phyloP scores from a whole-genome alignment of 2,113 vertebrate genomes.

The Marcusenius ussheri region DNA sequence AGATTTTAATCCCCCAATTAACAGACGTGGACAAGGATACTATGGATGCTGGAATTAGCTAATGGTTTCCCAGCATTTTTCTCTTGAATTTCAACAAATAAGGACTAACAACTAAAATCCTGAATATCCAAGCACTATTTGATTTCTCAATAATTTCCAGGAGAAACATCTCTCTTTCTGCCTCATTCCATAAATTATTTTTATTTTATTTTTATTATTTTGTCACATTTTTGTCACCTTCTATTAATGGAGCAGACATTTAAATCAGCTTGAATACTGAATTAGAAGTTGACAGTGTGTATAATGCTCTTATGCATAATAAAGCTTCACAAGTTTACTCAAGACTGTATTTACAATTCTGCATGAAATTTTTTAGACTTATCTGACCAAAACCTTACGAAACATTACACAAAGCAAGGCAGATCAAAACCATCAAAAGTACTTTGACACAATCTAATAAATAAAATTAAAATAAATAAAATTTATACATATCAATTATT shows the following conservation, averaged over 20 bases:
- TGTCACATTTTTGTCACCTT: not conserved
- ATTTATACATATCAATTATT: not conserved
- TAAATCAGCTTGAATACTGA: not conserved
- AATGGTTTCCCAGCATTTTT: not conserved
- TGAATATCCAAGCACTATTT: not conserved
- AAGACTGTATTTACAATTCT: not conserved
- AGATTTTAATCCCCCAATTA: not conserved
- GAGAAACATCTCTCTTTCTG: not conserved
- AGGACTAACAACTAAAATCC: not conserved
- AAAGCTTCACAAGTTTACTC: not conserved
- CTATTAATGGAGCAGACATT: not conserved
- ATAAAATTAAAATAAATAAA: not conserved
- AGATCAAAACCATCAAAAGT: not conserved
- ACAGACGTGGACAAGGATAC: not conserved
- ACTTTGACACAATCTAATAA: not conserved
- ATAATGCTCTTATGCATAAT: not conserved
- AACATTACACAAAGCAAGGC: not conserved
- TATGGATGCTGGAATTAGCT: not conserved
- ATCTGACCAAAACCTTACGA: not conserved
- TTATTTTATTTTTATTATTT: not conserved
- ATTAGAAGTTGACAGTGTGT: not conserved
- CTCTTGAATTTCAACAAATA: not conserved
- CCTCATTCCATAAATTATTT: not conserved
- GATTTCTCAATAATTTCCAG: not conserved
- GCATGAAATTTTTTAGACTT: not conserved